Base-by-base conservation (phyloP, 1,140 invertebrate species). In the Euschistus heros region DNA sequence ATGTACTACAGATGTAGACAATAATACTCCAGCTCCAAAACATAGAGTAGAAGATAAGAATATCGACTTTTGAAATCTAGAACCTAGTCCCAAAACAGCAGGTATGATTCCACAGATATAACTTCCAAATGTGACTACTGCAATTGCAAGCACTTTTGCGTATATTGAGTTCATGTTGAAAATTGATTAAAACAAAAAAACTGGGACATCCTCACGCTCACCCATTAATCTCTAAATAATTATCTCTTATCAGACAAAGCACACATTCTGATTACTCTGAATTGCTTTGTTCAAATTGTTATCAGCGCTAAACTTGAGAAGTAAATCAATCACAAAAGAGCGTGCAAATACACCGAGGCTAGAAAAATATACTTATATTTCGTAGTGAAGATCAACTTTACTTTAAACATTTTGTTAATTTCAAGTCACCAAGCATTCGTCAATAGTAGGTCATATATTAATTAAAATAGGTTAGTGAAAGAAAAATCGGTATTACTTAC, bases 1-100 rank as follows among this genome's bases (percentile, higher is more conserved):
- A 74, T 97, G 93, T 59, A 94, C 77, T 69, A 96, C 90, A 0
- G 89, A 92, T 0, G 93, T 96, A 50, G 87, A 86, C 65, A 97
- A 80, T 14, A 97, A 80, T 1, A 96, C 92, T 1, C 94, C 94
- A 3, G 91, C 94, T 2, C 92, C 92, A 69, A 96, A 91, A 69
- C 89, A 89, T 27, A 93, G 77, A 8, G 94, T 24, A 22, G 68
- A 37, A 6, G 69, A 67, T 18, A 72, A 46, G 0, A 65, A 1
- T 20, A 65, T 42, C 4, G 66, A 68, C 20, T 64, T 50, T 18
- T 44, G 20, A 46, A 42, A 66, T 8, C 37, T 14, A 18, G 22
- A 18, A 4, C 64, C 67, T 0, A 69, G 44, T 15, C 68, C 68
- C 0, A 68, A 62, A 8, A 37, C 26, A 10, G 30, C 52, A 18